Evolutionary conservation across 2,888 invertebrate species (phyloP).

Genomic region (Ophion slaviceki): DNA sequence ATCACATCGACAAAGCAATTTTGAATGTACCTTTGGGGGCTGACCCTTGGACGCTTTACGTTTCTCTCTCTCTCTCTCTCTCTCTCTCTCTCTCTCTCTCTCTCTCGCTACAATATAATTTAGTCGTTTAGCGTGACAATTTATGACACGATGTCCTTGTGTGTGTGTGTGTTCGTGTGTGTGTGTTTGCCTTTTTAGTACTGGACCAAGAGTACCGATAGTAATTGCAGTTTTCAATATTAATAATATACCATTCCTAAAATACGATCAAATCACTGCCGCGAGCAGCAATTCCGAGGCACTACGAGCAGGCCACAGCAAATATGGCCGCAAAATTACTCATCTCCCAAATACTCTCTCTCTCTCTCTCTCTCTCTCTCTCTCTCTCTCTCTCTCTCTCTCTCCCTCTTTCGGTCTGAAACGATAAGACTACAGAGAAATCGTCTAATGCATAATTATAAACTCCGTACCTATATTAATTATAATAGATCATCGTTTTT

Average conservation of each 20-base stretch:
- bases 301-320: conserved; percentile 83
- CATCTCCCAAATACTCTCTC: conserved; percentile 75
- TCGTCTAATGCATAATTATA: conserved; percentile 77
- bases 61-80: conserved; percentile 66
- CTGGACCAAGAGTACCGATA: conserved; percentile 80
- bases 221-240: conserved; percentile 81
- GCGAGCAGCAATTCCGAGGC: conserved; percentile 84
- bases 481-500: conserved; percentile 73
- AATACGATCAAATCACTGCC: conserved; percentile 83
- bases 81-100: conserved; percentile 68
- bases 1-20: conserved; percentile 77
- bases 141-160: conserved; percentile 68
- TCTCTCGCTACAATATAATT: conserved; percentile 81
- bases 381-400: conserved; percentile 16
- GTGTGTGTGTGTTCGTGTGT: conserved; percentile 28
- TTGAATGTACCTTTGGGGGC: conserved; percentile 72
- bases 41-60: conserved; percentile 50
- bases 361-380: conserved; percentile 44
- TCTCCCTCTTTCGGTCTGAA: conserved; percentile 63
- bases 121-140: conserved; percentile 72
- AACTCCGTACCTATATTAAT: conserved; percentile 79
- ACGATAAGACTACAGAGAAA: conserved; percentile 72
- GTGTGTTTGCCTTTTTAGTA: conserved; percentile 67
- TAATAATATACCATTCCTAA: conserved; percentile 80
- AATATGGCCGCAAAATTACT: conserved; percentile 83